Evolutionary conservation across 2,113 vertebrate species (phyloP).

Genomic region (Diadophis punctatus): DNA sequence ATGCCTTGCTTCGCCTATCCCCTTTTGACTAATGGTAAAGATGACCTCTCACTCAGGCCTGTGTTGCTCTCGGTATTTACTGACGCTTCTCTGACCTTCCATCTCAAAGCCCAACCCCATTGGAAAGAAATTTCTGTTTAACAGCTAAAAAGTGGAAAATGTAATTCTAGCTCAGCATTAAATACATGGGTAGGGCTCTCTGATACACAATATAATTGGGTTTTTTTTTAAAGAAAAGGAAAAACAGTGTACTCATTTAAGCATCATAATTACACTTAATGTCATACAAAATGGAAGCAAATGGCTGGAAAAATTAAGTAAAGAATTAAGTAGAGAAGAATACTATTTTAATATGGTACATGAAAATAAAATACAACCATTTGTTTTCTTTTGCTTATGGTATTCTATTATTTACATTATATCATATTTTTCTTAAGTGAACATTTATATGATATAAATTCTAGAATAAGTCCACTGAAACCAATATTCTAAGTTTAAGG

Average conservation of each 20-base stretch:
- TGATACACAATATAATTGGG: not conserved
- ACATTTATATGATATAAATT: not conserved
- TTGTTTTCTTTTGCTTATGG: slow-evolving; percentile 37
- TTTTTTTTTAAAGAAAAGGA: slow-evolving; percentile 17
- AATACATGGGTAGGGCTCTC: not conserved
- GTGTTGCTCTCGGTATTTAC: not conserved
- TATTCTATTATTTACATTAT: slow-evolving; percentile 43
- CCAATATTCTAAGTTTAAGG: slow-evolving; percentile 3
- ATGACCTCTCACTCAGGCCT: not conserved
- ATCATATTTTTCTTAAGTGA: slow-evolving; percentile 26
- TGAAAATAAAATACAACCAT: slow-evolving; percentile 25
- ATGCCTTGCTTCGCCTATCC: not conserved
- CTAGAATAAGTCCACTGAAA: slow-evolving; percentile 16
- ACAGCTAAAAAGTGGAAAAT: not conserved
- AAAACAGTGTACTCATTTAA: slow-evolving; percentile 22
- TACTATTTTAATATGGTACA: slow-evolving; percentile 36
- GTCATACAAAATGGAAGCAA: slow-evolving; percentile 2
- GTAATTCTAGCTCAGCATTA: not conserved
- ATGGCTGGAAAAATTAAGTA: slow-evolving; percentile 32
- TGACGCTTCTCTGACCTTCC: not conserved
- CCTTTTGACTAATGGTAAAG: not conserved
- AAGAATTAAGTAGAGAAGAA: slow-evolving; percentile 9
- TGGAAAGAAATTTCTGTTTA: not conserved
- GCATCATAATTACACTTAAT: not conserved
- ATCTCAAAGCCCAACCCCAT: not conserved